Evolutionary conservation across 2,113 vertebrate genomes (phyloP).

Genomic region (Oreochromis spilurus): DNA sequence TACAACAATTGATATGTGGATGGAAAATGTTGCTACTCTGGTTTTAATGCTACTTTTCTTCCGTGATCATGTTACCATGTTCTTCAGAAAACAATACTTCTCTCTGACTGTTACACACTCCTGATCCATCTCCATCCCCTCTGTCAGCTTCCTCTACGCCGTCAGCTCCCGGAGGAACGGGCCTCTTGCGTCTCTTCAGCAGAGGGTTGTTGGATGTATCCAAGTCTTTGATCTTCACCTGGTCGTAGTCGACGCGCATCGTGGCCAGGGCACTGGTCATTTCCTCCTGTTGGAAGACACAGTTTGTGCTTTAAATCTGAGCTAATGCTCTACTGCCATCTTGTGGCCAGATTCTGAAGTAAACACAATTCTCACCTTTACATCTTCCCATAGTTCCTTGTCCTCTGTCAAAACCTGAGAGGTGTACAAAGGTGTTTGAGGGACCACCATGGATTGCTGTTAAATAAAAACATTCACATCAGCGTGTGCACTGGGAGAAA

Average conservation of each 20-base stretch:
- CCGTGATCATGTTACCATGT: not conserved
- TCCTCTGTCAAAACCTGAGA: slow-evolving; percentile 90
- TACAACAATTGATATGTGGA: not conserved
- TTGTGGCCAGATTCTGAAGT: slow-evolving; percentile 5
- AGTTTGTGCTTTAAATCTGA: not conserved
- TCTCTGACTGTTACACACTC: slow-evolving; percentile 3
- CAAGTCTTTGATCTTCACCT: slow-evolving; percentile 96
- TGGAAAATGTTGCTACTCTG: not conserved
- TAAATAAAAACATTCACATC: not conserved
- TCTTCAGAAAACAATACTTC: slow-evolving; percentile 20
- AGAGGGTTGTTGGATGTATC: slow-evolving; percentile 93
- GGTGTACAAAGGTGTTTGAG: slow-evolving; percentile 90
- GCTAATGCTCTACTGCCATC: slow-evolving; percentile 6
- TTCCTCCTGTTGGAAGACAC: slow-evolving; percentile 44
- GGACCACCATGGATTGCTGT: slow-evolving; percentile 90
- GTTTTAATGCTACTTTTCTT: not conserved
- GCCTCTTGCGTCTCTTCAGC: slow-evolving; percentile 90
- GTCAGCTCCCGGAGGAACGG: slow-evolving; percentile 49
- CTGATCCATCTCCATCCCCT: not conserved
- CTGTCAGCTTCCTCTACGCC: slow-evolving; percentile 17
- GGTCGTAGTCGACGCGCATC: slow-evolving; percentile 91
- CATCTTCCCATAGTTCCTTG: slow-evolving; percentile 94
- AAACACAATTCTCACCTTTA: slow-evolving; percentile 82
- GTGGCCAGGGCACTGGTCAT: slow-evolving; percentile 66
- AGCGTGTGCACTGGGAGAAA: not conserved